These are phyloP conservation scores for Siniperca obscura DNA, from an alignment of 2,797 vertebrate species.

Conservation along the genomic window DNA sequence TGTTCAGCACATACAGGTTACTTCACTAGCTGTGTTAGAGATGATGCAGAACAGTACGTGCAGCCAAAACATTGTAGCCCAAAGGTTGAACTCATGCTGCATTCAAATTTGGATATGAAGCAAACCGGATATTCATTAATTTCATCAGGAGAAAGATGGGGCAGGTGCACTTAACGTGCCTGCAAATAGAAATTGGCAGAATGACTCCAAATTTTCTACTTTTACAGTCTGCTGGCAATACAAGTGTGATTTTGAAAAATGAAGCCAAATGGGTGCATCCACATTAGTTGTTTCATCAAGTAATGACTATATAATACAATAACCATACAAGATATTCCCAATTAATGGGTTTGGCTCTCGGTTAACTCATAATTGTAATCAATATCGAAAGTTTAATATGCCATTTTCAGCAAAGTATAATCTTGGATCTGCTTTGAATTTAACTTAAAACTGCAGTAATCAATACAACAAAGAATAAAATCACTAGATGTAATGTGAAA, in stretches of 20 bases:
- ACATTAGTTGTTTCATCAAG: not conserved
- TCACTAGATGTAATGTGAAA: too few species aligned
- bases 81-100: conserved; percentile 36
- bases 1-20: conserved; percentile 20
- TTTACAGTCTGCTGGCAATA: conserved; percentile 34
- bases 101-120: not conserved
- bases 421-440: not conserved
- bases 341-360: not conserved
- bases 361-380: not conserved
- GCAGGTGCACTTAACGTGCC: conserved; percentile 6
- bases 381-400: not conserved
- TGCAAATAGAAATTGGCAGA: conserved; percentile 33
- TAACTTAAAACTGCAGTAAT: not conserved
- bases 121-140: conserved; percentile 1
- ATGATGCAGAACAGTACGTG: conserved; percentile 27
- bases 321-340: not conserved
- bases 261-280: conserved; percentile 1
- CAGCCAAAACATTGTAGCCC: conserved; percentile 16
- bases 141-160: conserved; percentile 8
- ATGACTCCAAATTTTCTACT: not conserved
- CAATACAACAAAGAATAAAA: not conserved
- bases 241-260: conserved; percentile 11
- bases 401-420: not conserved
- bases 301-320: not conserved
- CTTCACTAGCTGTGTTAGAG: conserved; percentile 14